Evolutionary conservation across 2,888 invertebrate genomes (phyloP).

Genomic region (Pachydiplax longipennis): DNA sequence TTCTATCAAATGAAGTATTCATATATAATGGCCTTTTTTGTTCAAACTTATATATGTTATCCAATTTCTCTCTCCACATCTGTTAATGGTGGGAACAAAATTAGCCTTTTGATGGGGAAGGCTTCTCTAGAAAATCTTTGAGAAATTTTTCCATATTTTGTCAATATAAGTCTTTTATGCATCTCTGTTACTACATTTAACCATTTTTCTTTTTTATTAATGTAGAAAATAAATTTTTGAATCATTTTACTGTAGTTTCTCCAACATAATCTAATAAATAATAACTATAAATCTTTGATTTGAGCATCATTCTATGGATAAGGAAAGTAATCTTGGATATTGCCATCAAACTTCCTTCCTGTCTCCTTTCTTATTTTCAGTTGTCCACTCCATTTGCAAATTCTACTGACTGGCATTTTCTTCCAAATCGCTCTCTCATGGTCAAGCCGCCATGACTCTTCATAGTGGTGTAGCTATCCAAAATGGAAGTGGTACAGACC

Average conservation of each 20-base stretch:
- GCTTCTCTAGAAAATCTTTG: not conserved
- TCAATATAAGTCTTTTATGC: not conserved
- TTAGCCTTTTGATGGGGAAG: not conserved
- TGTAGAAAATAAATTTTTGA: not conserved
- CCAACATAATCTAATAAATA: not conserved
- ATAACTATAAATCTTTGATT: not conserved
- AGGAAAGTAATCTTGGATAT: not conserved
- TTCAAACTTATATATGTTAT: too few species aligned
- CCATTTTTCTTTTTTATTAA: not conserved
- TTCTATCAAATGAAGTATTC: too few species aligned
- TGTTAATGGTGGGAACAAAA: not conserved
- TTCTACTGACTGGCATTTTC: slow-evolving; percentile 36
- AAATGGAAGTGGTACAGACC: slow-evolving; percentile 29
- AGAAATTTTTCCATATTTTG: not conserved
- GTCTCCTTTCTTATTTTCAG: slow-evolving; percentile 45
- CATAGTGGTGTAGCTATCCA: slow-evolving; percentile 23
- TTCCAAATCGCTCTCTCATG: slow-evolving; percentile 31
- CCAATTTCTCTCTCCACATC: too few species aligned
- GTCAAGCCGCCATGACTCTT: slow-evolving; percentile 32
- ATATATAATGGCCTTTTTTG: too few species aligned
- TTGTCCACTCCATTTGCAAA: slow-evolving; percentile 43
- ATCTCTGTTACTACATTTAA: not conserved
- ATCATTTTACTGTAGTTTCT: not conserved
- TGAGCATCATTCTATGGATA: not conserved
- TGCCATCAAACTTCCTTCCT: slow-evolving; percentile 34